These are phyloP conservation scores for Cacatua alba DNA, from an alignment of 2,113 vertebrate genomes.

Conservation along the genomic window DNA sequence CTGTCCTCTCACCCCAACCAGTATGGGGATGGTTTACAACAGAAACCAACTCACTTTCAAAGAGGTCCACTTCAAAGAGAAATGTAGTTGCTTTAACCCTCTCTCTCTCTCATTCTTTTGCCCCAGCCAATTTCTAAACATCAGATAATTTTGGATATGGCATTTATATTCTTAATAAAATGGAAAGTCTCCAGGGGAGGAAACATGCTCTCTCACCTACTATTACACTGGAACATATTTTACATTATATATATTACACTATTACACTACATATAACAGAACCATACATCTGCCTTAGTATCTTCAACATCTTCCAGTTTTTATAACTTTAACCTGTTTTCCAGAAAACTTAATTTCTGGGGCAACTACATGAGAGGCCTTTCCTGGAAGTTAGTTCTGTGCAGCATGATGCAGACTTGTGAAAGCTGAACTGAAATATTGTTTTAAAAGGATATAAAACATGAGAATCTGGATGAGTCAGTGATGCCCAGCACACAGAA, in stretches of 20 bases:
- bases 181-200: neutral
- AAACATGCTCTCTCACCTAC: neutral
- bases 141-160: neutral
- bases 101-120: neutral
- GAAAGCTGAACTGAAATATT: neutral
- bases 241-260: too few species aligned
- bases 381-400: neutral
- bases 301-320: neutral
- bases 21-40: neutral
- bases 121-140: neutral
- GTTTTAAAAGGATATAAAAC: constrained; percentile 90
- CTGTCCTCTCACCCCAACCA: neutral
- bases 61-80: neutral
- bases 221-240: neutral
- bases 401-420: neutral
- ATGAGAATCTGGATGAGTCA: constrained; percentile 92
- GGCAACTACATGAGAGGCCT: neutral
- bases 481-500: constrained; percentile 94
- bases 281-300: neutral
- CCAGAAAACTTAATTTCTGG: neutral
- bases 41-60: neutral
- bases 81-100: neutral
- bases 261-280: neutral
- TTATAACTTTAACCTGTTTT: neutral
- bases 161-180: neutral